A percentile compares a stretch with the other conserved stretches of the same genome.
Evolutionary conservation across 1,140 invertebrate genomes (phyloP).

Genomic region (Nixonia krombeini): DNA sequence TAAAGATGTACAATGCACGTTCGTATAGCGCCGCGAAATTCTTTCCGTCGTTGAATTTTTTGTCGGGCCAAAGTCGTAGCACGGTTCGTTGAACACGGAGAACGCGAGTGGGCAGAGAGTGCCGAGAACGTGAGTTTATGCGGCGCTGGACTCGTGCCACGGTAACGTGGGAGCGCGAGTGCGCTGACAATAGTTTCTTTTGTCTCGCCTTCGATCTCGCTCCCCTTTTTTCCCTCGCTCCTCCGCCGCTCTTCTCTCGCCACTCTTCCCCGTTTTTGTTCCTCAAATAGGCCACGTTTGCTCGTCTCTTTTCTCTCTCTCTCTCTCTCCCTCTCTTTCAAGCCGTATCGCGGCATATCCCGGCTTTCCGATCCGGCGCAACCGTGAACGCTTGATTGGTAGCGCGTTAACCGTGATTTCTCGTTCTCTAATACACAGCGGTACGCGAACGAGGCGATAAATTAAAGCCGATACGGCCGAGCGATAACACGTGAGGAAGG

Average conservation of each 20-base stretch:
- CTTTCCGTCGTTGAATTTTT: too few species aligned
- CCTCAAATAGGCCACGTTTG: slow-evolving; percentile 30
- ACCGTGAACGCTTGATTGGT: slow-evolving; percentile 45
- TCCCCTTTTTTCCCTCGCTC: slow-evolving; percentile 20
- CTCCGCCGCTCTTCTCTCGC: neutral
- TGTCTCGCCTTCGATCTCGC: slow-evolving; percentile 40
- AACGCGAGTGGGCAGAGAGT: slow-evolving; percentile 54
- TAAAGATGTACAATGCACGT: too few species aligned
- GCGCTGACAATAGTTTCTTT: slow-evolving; percentile 50
- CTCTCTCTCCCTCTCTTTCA: slow-evolving; percentile 3
- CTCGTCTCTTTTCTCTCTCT: neutral
- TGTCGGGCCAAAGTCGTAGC: slow-evolving; percentile 40
- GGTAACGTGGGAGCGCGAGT: slow-evolving; percentile 47
- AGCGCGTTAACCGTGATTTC: slow-evolving; percentile 52
- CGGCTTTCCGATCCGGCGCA: too few species aligned
- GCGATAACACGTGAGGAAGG: slow-evolving; percentile 48
- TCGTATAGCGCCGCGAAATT: too few species aligned
- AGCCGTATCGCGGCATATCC: slow-evolving; percentile 19
- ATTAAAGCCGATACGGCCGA: slow-evolving; percentile 56
- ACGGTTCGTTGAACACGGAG: slow-evolving; percentile 52
- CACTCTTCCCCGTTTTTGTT: neutral
- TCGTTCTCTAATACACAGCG: slow-evolving; percentile 59
- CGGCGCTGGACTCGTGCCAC: slow-evolving; percentile 46
- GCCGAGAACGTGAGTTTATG: slow-evolving; percentile 57
- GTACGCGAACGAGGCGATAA: slow-evolving; percentile 49